Base-by-base conservation (phyloP, 2,113 vertebrate species). In the Cacatua alba region DNA sequence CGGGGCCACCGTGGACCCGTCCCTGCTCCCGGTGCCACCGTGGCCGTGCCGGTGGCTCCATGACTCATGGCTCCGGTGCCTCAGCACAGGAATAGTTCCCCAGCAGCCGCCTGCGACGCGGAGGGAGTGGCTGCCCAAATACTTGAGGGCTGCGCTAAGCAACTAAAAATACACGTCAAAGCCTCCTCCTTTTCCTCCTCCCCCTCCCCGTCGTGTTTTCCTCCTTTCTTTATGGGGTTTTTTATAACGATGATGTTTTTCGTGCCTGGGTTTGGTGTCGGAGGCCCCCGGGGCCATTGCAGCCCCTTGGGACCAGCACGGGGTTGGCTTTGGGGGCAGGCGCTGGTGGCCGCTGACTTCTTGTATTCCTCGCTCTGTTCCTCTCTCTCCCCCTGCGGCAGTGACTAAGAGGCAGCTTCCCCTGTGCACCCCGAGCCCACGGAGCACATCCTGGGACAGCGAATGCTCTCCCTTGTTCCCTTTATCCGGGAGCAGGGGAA, bases 61-160 rank as follows among this genome's bases (percentile, higher is more conserved):
- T 98, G 98, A 98, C 97, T 98, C 98, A 98, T 10, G 53, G 35
- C 48, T 48, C 41, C 79, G 82, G 96, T 25, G 49, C 88, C 63
- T 33, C 1, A 88, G 96, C 97, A 74, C 94, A 31, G 70, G 96
- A 97, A 97, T 96, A 97, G 95, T 96, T 95, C 78, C 97, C 88
- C 76, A 28, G 21, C 91, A 92, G 94, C 68, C 76, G 88, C 70
- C 81, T 44, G 26, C 85, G 84, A 87, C 78, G 95, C 88, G 72
- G 95, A 93, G 97, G 97, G 97, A 98, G 97, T 94, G 97, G 97
- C 97, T 65, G 60, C 81, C 60, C 81, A 98, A 97, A 98, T 98
- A 97, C 7, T 96, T 98, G 91, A 97, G 94, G 83, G 97, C 97
- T 97, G 95, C 18, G 49, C 96, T 98, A 97, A 98, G 97, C 55